Base-by-base conservation (phyloP, 1,140 invertebrate species). In the Whitmania pigra region DNA sequence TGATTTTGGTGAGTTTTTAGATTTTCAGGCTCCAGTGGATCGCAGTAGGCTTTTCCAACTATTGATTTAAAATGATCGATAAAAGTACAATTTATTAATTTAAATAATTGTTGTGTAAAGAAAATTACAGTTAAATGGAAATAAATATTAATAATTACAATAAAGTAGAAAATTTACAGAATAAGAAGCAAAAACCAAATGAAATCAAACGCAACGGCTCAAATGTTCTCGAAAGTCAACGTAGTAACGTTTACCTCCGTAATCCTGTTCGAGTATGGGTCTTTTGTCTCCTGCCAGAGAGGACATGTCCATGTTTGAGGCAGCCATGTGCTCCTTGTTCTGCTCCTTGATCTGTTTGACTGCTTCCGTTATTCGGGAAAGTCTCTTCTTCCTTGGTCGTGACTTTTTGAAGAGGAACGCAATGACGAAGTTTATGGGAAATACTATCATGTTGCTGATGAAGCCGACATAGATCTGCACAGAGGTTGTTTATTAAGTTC, bases 391-490 rank as follows among this genome's bases (percentile, higher is more conserved):
- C 31, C 79, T 76, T 20, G 81, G 80, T 13, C 80, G 76, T 0
- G 83, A 79, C 72, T 83, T 84, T 3, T 83, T 77, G 78, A 85
- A 85, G 15, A 84, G 71, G 11, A 76, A 79, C 1, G 85, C 80
- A 60, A 86, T 80, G 67, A 85, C 66, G 74, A 86, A 84, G 73
- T 82, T 85, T 7, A 84, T 80, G 5, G 84, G 84, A 74, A 86
- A 85, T n/a, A 86, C 83, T 31, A 82, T 81, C 17, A 83, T 43
- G 75, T 82, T 82, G 63, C 76, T 76, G 1, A 78, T 68, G 18
- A 83, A 74, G 5, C 82, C 82, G 57, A 83, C 79, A 53, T 75
- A 80, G 13, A 83, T 78, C 80, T 83, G 76, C 22, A 76, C 6
- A 36, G 6, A 36, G 31, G 31, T 36, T 36, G 2, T 36, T 36